These are phyloP conservation scores for Brachypteracias leptosomus DNA, from an alignment of 2,113 vertebrate species.

Conservation along the genomic window DNA sequence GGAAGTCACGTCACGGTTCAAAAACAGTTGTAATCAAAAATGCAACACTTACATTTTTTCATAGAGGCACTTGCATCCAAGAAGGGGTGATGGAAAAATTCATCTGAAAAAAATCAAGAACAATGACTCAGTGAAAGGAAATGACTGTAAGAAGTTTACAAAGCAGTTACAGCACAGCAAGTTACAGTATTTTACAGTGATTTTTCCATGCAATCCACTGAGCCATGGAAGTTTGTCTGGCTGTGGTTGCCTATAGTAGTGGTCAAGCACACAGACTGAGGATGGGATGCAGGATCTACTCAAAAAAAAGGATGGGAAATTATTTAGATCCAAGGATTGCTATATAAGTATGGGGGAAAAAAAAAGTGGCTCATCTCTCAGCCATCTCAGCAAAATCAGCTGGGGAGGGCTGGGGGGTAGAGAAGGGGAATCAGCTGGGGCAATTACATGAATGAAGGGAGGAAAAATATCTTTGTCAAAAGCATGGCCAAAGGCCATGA, in stretches of 20 bases:
- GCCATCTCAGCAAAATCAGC: background rate
- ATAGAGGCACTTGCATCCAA: conserved; percentile 82
- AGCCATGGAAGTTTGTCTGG: background rate
- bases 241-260: accelerated
- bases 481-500: background rate
- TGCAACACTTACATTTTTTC: conserved; percentile 87
- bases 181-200: background rate
- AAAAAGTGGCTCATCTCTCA: background rate
- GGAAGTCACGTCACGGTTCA: background rate
- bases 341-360: background rate
- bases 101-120: conserved; percentile 76
- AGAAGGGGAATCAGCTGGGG: background rate
- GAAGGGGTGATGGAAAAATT: conserved; percentile 95
- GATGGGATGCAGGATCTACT: background rate
- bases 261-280: background rate
- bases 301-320: background rate
- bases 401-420: too few relatives aligned
- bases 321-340: background rate
- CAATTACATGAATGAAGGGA: background rate
- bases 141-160: background rate
- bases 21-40: background rate
- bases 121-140: conserved; percentile 12
- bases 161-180: background rate
- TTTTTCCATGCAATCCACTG: background rate
- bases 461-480: background rate